phyloP scores from a whole-genome alignment of 2,888 invertebrate genomes.

The Falcaria lacertinaria region DNA sequence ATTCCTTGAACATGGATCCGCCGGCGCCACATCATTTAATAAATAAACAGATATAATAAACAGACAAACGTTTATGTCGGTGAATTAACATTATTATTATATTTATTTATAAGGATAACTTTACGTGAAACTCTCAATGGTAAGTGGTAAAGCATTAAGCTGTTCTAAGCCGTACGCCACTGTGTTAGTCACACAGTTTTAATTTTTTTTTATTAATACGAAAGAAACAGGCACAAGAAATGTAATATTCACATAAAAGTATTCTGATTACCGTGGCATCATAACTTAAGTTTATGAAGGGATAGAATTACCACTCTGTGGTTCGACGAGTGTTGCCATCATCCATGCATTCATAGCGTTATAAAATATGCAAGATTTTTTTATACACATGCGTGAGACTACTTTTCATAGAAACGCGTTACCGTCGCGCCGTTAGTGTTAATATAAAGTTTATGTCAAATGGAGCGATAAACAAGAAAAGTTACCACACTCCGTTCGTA shows the following conservation, averaged over 20 bases:
- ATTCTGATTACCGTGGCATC: constrained; percentile 12
- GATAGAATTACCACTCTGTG: no score
- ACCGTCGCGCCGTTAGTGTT: constrained; percentile 20
- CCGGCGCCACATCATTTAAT: not conserved
- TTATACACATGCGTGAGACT: constrained; percentile 2
- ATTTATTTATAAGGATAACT: constrained; percentile 19
- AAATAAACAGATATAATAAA: constrained; percentile 2
- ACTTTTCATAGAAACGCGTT: not conserved
- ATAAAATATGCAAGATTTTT: constrained; percentile 5
- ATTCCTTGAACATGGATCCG: not conserved
- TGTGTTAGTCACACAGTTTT: constrained; percentile 30
- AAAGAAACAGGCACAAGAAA: constrained; percentile 30
- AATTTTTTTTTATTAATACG: constrained; percentile 30
- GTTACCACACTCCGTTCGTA: constrained; percentile 45
- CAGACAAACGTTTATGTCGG: not conserved
- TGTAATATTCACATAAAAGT: constrained; percentile 9
- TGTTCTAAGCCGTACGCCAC: constrained; percentile 25
- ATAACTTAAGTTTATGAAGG: constrained; percentile 33
- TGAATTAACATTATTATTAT: constrained; percentile 2
- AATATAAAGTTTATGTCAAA: constrained; percentile 13
- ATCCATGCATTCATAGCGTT: no score
- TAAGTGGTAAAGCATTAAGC: constrained; percentile 27
- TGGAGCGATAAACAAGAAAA: constrained; percentile 36
- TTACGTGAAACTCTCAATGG: not conserved
- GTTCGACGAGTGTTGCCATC: no score